Base-by-base conservation (phyloP, 92 coral and sea anemone species). In the Zoanthus solanderi region DNA sequence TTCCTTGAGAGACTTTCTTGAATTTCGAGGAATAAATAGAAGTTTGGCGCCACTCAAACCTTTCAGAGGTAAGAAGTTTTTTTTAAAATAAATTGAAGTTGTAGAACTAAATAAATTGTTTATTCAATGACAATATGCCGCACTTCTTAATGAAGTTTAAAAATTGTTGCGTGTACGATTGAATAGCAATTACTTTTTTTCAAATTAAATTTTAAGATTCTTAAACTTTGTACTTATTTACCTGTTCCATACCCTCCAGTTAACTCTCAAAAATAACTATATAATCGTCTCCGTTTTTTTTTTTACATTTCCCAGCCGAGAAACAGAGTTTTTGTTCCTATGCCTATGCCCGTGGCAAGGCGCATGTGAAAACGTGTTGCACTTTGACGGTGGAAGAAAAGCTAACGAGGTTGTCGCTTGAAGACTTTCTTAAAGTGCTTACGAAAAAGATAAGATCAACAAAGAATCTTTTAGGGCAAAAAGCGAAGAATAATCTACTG, bases 401-500 rank as follows among this genome's bases (percentile, higher is more conserved):
- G 28, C 54, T 77, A 17, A 56, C 29, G 47, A 66, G 2, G 32
- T 53, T 77, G 68, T 53, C 82, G 3, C 23, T 18, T 23, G 67
- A 53, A 13, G 82, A 77, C 53, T 34, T 77, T 23, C 46, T 29
- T 15, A 30, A 48, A 28, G 14, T 30, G 9, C 58, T 77, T 44
- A 4, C 66, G 10, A 63, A 66, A 30, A 29, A 32, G 5, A 77
- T 77, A 29, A 28, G 15, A 17, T 46, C 68, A 42, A 50, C 47
- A 77, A 77, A 48, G 63, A 77, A 53, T 31, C 18, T 77, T 29
- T 77, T 77, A 30, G 82, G 82, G 29, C 67, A 11, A 16, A 28
- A 53, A 54, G 46, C 12, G 6, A 29, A 11, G 48, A 34, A 53
- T 17, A 5, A 32, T 23, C 2, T 8, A 7, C 11, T 11, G 67